These are phyloP conservation scores for Melanotaenia duboulayi DNA, from an alignment of 2,113 vertebrate genomes.

Conservation along the genomic window DNA sequence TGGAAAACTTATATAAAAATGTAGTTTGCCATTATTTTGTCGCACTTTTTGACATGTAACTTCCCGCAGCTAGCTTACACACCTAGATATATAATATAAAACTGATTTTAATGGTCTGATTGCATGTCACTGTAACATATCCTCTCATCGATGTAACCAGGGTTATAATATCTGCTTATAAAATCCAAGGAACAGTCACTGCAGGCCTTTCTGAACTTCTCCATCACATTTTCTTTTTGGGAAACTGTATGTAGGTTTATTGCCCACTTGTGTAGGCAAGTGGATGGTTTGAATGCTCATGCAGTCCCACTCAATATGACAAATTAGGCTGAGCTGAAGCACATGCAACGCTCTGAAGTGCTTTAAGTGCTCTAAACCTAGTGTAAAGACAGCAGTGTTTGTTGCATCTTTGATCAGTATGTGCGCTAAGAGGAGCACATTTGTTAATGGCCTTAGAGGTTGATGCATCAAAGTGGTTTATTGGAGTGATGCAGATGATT, in stretches of 20 bases:
- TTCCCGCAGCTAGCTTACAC: slow-evolving; percentile 8
- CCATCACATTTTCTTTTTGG: not conserved
- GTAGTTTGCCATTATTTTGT: not conserved
- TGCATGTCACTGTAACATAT: not conserved
- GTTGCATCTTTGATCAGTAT: not conserved
- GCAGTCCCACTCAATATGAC: slow-evolving; percentile 59
- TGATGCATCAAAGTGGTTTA: not conserved
- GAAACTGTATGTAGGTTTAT: slow-evolving; percentile 7
- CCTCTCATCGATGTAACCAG: not conserved
- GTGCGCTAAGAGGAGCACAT: not conserved
- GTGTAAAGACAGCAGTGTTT: not conserved
- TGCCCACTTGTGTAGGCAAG: slow-evolving; percentile 68
- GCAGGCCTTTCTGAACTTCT: not conserved
- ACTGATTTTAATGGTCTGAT: not conserved
- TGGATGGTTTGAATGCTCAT: slow-evolving; percentile 35
- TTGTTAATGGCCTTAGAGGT: not conserved
- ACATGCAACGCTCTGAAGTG: slow-evolving; percentile 13
- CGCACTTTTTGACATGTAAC: not conserved
- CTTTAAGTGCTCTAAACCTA: slow-evolving; percentile 1
- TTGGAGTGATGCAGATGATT: not conserved
- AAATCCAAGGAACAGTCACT: not conserved
- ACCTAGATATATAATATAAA: not conserved
- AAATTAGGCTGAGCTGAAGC: slow-evolving; percentile 16
- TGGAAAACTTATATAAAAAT: not conserved
- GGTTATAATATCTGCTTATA: not conserved